Evolutionary conservation across 2,888 invertebrate species (phyloP).

Genomic region (Merodon equestris): DNA sequence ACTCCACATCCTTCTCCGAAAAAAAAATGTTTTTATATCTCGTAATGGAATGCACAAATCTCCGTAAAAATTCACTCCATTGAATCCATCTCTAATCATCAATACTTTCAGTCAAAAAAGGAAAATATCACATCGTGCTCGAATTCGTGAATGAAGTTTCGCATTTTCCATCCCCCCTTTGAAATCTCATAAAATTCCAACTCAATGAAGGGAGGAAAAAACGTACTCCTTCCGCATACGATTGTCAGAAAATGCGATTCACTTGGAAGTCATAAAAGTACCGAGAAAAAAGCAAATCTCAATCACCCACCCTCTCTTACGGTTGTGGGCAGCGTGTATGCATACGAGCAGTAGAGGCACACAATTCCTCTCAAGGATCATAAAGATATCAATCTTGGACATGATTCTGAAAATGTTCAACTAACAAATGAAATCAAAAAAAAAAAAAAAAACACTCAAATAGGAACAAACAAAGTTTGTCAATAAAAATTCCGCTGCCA

Average conservation of each 20-base stretch:
- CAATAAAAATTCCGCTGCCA: slow-evolving; percentile 64
- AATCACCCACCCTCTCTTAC: slow-evolving; percentile 19
- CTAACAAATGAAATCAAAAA: slow-evolving; percentile 14
- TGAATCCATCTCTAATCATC: slow-evolving; percentile 48
- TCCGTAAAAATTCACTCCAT: slow-evolving; percentile 15
- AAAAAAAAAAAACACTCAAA: slow-evolving; percentile 11
- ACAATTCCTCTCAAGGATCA: slow-evolving; percentile 67
- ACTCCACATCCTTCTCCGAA: too few relatives aligned
- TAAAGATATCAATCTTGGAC: slow-evolving; percentile 67
- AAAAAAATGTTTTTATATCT: too few relatives aligned
- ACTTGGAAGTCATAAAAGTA: slow-evolving; percentile 13
- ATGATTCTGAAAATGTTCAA: slow-evolving; percentile 61
- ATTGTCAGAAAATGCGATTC: slow-evolving; percentile 42
- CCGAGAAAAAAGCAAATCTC: slow-evolving; percentile 19
- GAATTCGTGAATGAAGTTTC: slow-evolving; percentile 10
- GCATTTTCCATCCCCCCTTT: slow-evolving; percentile 8
- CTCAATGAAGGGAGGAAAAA: slow-evolving; percentile 12
- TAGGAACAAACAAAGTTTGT: slow-evolving; percentile 60
- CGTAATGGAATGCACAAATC: too few relatives aligned
- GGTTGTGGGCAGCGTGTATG: too few relatives aligned
- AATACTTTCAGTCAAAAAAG: slow-evolving; percentile 15
- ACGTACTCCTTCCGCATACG: slow-evolving; percentile 30
- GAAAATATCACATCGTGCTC: slow-evolving; percentile 42
- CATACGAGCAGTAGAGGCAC: slow-evolving; percentile 33
- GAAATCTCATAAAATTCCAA: slow-evolving; percentile 37